A percentile compares a stretch with the other conserved stretches of the same genome.
These are phyloP conservation scores for Salticus scenicus DNA, from an alignment of 2,888 invertebrate genomes.

Conservation along the genomic window DNA sequence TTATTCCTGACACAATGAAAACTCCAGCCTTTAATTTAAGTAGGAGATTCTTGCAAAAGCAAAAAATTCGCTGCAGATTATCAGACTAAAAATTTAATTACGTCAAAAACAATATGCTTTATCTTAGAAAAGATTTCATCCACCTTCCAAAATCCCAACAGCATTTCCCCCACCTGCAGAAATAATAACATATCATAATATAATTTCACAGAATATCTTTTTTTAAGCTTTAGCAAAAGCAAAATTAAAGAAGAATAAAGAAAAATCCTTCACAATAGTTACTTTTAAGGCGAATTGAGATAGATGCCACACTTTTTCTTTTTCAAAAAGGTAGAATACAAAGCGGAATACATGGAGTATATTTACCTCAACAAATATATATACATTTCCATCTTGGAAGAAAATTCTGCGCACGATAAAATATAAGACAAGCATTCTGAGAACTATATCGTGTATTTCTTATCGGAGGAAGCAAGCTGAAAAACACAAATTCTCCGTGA, in stretches of 20 bases:
- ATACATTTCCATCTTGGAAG: constrained; percentile 52
- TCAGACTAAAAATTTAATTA: too few relatives aligned
- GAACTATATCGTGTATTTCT: constrained; percentile 64
- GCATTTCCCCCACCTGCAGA: constrained; percentile 26
- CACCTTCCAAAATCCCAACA: not conserved
- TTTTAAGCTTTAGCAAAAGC: not conserved
- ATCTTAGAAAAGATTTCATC: not conserved
- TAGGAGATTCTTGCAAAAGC: not conserved
- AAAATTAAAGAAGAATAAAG: constrained; percentile 23
- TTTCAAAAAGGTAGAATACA: constrained; percentile 29
- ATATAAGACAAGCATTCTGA: constrained; percentile 58
- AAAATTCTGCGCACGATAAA: constrained; percentile 55
- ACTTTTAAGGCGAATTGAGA: constrained; percentile 64
- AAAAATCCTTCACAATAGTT: constrained; percentile 67
- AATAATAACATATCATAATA: constrained; percentile 66
- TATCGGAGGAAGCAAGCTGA: constrained; percentile 41
- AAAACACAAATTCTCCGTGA: constrained; percentile 68
- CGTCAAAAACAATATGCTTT: too few relatives aligned
- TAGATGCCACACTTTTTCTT: constrained; percentile 43
- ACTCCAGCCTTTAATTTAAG: too few relatives aligned
- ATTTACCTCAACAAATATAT: constrained; percentile 60
- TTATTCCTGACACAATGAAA: too few relatives aligned
- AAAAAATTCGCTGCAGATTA: not conserved
- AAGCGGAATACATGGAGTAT: constrained; percentile 30
- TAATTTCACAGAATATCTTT: constrained; percentile 30